Base-by-base conservation (phyloP, 2,888 invertebrate species). In the Slavum lentiscoides region DNA sequence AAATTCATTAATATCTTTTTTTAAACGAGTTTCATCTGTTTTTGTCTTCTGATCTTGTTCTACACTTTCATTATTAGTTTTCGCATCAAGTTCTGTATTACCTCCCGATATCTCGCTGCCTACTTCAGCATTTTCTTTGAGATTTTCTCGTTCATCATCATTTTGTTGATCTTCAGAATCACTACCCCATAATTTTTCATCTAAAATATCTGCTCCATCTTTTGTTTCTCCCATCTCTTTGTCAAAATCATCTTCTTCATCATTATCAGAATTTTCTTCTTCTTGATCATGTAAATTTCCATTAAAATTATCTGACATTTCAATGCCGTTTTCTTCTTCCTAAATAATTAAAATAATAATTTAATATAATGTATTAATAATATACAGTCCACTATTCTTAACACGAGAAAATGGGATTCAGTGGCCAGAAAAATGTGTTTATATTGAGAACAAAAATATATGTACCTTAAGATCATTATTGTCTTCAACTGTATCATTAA, bases 191-290 rank as follows among this genome's bases (percentile, higher is more conserved):
- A 87, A 87, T 85, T 88, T 85, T 83, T 87, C 86, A 84, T 88
- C 89, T 84, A 88, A 88, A 87, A 92, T 92, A 82, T 96, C 94
- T 2, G 93, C 93, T n/a, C 91, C 92, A 85, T 93, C 91, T 83
- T 93, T 95, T 0, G 94, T 94, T 82, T 98, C 96, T 37, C 97
- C 98, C 95, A 98, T 97, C 89, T 98, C 93, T 86, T 98, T 97
- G 84, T 98, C 97, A 4, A 93, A 88, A 84, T 98, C 94, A 30
- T 94, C 92, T 83, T 93, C 90, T 49, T 92, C 88, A 1, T 88
- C 87, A 19, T 92, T 89, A 0, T 90, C 90, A 37, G 91, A 89
- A 7, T 91, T 88, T n/a, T 91, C 89, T 83, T 91, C 89, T 5
- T 94, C 92, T 21, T 93, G 87, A 85, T 97, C 92, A 86, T 95